Base-by-base conservation (phyloP, 2,113 vertebrate genomes). In the Scomber japonicus region DNA sequence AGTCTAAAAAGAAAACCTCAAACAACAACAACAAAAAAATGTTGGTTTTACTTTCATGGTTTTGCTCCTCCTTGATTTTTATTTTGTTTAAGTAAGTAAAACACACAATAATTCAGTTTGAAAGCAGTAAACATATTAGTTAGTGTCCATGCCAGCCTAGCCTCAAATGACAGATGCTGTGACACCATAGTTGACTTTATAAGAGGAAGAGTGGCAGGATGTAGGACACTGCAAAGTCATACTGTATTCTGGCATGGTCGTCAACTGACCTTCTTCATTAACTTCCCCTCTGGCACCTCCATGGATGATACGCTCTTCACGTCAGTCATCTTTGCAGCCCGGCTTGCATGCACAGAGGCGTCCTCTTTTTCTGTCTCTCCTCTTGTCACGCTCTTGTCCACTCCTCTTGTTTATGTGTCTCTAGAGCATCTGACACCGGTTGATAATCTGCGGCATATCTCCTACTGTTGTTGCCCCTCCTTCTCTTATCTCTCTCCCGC, bases 201-300 rank as follows among this genome's bases (percentile, higher is more conserved):
- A 35, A 57, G 49, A 50, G 40, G 16, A 35, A 49, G 50, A 59
- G 2, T 46, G 44, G 27, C 55, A 71, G 48, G 55, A 60, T 68
- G 62, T 57, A 72, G 27, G 40, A 49, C 45, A 30, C 11, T 0
- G 35, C 31, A 60, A 66, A 62, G n/a, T 76, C 48, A 35, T 31
- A 54, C 35, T 40, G 8, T 40, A 40, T 71, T 80, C 45, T 3
- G 51, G 49, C 44, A 63, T 49, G 2, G 3, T 14, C 50, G 31
- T 44, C 49, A 66, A 91, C 90, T 84, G 84, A 95, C 95, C 94
- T 95, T 95, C 86, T 95, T 95, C 12, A 92, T 55, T 48, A 94
- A 78, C 82, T 94, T 94, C 62, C 85, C 91, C 69, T 94, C 92
- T 24, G 91, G 88, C 30, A 80, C 80, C 19, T 94, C 94, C 81